Evolutionary conservation across 2,797 vertebrate species (phyloP), one percentile per base, ranked within the genome.

Genomic region (Meda fulgida): DNA sequence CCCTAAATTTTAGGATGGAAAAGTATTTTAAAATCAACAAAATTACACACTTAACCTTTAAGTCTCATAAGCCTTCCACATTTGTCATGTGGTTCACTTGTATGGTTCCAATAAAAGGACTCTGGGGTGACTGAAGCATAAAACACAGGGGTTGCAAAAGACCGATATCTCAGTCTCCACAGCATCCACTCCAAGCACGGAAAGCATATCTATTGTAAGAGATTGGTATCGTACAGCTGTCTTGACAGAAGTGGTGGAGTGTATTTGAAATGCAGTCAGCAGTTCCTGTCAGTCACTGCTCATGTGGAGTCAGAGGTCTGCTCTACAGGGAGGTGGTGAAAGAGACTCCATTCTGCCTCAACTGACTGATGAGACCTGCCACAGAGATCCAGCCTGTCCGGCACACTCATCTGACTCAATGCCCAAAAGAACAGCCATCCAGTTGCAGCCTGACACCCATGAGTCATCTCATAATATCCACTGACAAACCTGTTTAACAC

Each of bases 241-340:
- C 66, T 70, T 60, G 51, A 70, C 66, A 84, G 51, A 84, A 84
- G 73, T 34, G 83, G 36, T 84, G n/a, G 14, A 5, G 48, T 55
- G 40, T 70, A 70, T 84, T 78, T 70, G 51, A 60, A 70, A 84
- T 84, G 38, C 87, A 71, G 51, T 87, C 73, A 76, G 81, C 71
- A 80, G 53, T 46, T 80, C 67, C 60, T 86, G 86, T 89, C 84
- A 84, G 78, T 84, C 78, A 81, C 65, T 71, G 82, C 78, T 60
- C 23, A 63, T 63, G 77, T 69, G 34, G 78, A 81, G 55, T 82
- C 78, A 87, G 78, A 79, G 84, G 69, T 84, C 71, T 66, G 67
- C 58, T 78, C 86, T 80, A 58, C 66, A 21, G 84, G 81, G 81
- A 87, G 46, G 13, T 21, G 58, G 77, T 63, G 80, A 85, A 81